phyloP scores from a whole-genome alignment of 2,888 invertebrate species.

The Synanthedon andrenaeformis region DNA sequence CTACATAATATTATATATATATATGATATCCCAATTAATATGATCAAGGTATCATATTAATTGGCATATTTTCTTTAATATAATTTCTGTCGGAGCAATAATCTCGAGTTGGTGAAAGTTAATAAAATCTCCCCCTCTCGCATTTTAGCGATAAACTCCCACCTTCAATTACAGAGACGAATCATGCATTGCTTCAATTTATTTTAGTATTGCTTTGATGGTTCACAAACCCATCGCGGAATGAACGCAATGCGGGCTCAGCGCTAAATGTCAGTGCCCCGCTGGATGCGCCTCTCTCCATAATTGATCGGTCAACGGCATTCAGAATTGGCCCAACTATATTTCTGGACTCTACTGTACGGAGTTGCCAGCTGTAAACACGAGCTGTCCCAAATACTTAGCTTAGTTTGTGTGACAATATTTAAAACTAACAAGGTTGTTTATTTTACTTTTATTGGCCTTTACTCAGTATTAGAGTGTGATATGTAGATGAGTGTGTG shows the following conservation, averaged over 20 bases:
- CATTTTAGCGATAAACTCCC: background rate
- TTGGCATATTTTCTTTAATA: too few relatives aligned
- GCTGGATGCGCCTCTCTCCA: slow-evolving; percentile 23
- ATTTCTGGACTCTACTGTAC: slow-evolving; percentile 11
- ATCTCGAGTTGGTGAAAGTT: too few relatives aligned
- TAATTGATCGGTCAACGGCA: slow-evolving; percentile 53
- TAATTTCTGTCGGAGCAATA: too few relatives aligned
- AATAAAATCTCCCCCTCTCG: too few relatives aligned
- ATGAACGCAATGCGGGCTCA: slow-evolving; percentile 36
- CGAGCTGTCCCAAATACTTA: background rate
- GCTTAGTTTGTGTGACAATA: too few relatives aligned
- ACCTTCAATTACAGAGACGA: background rate
- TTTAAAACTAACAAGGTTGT: too few relatives aligned
- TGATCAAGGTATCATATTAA: too few relatives aligned
- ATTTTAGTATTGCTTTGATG: slow-evolving; percentile 37
- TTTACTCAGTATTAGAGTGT: too few relatives aligned
- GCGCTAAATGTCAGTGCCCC: slow-evolving; percentile 51
- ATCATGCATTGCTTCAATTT: slow-evolving; percentile 10
- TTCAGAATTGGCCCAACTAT: slow-evolving; percentile 28
- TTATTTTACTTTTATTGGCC: too few relatives aligned
- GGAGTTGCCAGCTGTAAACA: background rate
- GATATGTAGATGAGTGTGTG: too few relatives aligned
- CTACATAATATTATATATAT: too few relatives aligned
- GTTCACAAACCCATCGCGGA: slow-evolving; percentile 21
- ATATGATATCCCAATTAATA: too few relatives aligned